Evolutionary conservation across 2,797 vertebrate species (phyloP).

Genomic region (Enteromius fasciolatus): DNA sequence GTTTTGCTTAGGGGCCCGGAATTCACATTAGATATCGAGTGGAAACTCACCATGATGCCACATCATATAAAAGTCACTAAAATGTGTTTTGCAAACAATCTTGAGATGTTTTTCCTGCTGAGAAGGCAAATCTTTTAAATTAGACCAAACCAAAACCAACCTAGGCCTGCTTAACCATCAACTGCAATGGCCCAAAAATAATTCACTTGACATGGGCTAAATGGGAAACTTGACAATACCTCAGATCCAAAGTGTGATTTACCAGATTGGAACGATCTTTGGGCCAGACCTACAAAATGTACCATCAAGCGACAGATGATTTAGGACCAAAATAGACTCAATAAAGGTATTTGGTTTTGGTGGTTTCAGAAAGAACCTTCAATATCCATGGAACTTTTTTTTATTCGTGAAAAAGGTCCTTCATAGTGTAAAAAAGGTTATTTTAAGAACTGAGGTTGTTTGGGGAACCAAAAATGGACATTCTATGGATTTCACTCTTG

Average conservation of each 20-base stretch:
- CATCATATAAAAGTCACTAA: neutral
- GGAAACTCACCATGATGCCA: neutral
- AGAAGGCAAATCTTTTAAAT: neutral
- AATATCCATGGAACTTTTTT: neutral
- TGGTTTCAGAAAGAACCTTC: neutral
- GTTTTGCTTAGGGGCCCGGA: neutral
- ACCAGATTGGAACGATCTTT: neutral
- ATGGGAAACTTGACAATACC: neutral
- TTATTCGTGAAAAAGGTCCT: neutral
- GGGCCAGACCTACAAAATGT: neutral
- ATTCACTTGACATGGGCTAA: neutral
- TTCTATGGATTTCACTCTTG: neutral
- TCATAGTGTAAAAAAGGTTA: neutral
- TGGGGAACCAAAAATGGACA: neutral
- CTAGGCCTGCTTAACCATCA: neutral
- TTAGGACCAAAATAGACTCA: neutral
- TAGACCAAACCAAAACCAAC: neutral
- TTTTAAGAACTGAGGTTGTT: neutral
- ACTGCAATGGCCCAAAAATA: neutral
- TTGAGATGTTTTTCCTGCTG: neutral
- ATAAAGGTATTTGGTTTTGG: neutral
- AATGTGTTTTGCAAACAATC: neutral
- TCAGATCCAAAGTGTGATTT: neutral
- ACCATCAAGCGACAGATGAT: neutral
- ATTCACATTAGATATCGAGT: neutral